Evolutionary conservation across 92 coral and sea anemone genomes (phyloP), one percentile per base, ranked within the genome.

Genomic region (Parazoanthus darwini): DNA sequence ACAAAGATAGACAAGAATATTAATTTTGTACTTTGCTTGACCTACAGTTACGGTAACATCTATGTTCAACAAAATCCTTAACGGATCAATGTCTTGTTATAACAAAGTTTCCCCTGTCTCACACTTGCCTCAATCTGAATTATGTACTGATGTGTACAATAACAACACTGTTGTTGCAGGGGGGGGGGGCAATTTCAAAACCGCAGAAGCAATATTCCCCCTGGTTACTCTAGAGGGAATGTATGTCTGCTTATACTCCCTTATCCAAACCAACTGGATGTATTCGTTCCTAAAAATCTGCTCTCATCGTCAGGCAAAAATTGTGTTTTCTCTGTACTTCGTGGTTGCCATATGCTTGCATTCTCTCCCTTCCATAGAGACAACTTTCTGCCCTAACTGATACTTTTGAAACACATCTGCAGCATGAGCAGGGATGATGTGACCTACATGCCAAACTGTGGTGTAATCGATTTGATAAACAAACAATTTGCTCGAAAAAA

Each of bases 181-280:
- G 33, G 87, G 82, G 82, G 51, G 82, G 82, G 56, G 86, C 78
- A 23, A 74, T 80, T 22, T 88, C 85, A 29, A 93, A 92, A 59
- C 95, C 94, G 90, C 95, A 94, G 82, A 90, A 88, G 90, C 95
- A 93, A 65, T 91, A 91, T 67, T 94, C 94, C 74, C 88, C 93
- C 86, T 85, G 72, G 88, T 85, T 51, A 94, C 95, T 85, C 93
- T 89, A 37, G 89, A 74, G 35, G 97, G 94, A 88, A 92, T 92
- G 92, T 94, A 94, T 18, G 90, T 91, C 86, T 93, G 94, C 87
- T 85, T 92, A 87, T 89, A 50, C 20, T 90, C 94, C 92, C 94
- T 85, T 80, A 93, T 74, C 94, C 94, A 91, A 29, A 93, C 82
- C 76, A 93, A 43, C 89, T 89, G 92, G 75, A 93, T 92, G 79